Evolutionary conservation across 2,797 vertebrate species (phyloP), one percentile per base, ranked within the genome.

Genomic region (Cyclura pinguis): DNA sequence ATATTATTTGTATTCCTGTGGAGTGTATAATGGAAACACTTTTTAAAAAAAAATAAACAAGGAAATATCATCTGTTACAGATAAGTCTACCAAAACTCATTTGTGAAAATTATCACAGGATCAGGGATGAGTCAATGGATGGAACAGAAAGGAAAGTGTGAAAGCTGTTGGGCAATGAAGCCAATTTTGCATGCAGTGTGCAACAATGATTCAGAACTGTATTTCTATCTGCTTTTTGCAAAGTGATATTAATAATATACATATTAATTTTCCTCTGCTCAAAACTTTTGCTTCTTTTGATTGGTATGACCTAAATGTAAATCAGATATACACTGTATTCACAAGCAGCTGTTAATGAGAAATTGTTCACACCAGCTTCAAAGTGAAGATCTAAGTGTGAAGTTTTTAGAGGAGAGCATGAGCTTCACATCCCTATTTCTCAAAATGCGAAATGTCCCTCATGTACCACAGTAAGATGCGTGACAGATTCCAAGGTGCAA

Each of bases 301-400:
- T 50, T 50, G 50, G 76, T 50, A 50, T 78, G 42, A 78, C 76
- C 42, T 78, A 78, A 50, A 78, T 27, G 22, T 78, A 78, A 78
- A 78, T 50, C 76, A 78, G 76, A 24, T 78, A 50, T 47, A 5
- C 3, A 47, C 24, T 78, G 24, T 78, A 50, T 78, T 78, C 35
- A 78, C 42, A 29, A 78, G 24, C 76, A 50, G 47, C 76, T 50
- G 27, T 50, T 55, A 85, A 57, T 38, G n/a, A 85, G 69, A n/a
- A 72, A 73, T 85, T 85, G n/a, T 85, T 73, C 69, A 73, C 32
- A 57, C 69, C n/a, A 35, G 32, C 62, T 85, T 20, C 47, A 55
- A 32, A 72, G 84, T 73, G 69, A 73, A 85, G 47, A 50, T 85
- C n/a, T 55, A 73, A 85, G 69, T n/a, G 50, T 85, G 52, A 85